Percentiles rank a stretch among this genome's conserved stretches.
These are phyloP conservation scores for Caenorhabditis doughertyi DNA, from an alignment of 2,888 invertebrate genomes.

Conservation along the genomic window DNA sequence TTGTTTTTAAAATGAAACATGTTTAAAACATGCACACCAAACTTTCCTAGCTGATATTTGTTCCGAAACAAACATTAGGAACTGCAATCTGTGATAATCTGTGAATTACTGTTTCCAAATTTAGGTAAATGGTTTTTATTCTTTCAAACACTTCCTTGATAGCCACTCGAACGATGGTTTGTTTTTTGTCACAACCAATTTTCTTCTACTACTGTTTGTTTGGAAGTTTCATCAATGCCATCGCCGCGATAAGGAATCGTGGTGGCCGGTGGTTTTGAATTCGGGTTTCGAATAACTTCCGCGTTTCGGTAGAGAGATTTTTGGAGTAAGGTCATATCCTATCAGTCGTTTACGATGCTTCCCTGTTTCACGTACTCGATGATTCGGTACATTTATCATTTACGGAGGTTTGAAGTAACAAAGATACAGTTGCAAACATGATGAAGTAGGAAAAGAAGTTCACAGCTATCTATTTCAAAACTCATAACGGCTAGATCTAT, in stretches of 20 bases:
- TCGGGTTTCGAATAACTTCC: slow-evolving; percentile 50
- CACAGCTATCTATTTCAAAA: too few relatives aligned
- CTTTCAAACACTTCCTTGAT: slow-evolving; percentile 11
- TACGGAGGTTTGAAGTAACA: neutral
- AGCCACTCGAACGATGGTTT: neutral
- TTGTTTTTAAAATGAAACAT: too few relatives aligned
- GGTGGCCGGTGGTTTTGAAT: slow-evolving; percentile 37
- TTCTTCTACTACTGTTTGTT: slow-evolving; percentile 20
- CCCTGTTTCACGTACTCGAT: neutral
- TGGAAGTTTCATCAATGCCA: slow-evolving; percentile 51
- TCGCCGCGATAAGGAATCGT: slow-evolving; percentile 44
- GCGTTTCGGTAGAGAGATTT: slow-evolving; percentile 34
- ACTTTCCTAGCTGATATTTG: too few relatives aligned
- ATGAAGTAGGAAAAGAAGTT: too few relatives aligned
- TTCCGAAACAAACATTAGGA: too few relatives aligned
- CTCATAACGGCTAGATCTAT: too few relatives aligned
- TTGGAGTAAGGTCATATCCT: slow-evolving; percentile 41
- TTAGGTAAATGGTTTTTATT: neutral
- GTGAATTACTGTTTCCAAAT: neutral
- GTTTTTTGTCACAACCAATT: slow-evolving; percentile 19
- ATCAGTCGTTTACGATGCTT: slow-evolving; percentile 41
- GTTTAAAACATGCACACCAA: too few relatives aligned
- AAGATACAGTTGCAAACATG: too few relatives aligned
- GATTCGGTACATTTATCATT: neutral
- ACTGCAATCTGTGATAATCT: neutral